A percentile compares a stretch with the other conserved stretches of the same genome.
Evolutionary conservation across 1,140 invertebrate species (phyloP).

Genomic region (Neoseiulus cucumeris): DNA sequence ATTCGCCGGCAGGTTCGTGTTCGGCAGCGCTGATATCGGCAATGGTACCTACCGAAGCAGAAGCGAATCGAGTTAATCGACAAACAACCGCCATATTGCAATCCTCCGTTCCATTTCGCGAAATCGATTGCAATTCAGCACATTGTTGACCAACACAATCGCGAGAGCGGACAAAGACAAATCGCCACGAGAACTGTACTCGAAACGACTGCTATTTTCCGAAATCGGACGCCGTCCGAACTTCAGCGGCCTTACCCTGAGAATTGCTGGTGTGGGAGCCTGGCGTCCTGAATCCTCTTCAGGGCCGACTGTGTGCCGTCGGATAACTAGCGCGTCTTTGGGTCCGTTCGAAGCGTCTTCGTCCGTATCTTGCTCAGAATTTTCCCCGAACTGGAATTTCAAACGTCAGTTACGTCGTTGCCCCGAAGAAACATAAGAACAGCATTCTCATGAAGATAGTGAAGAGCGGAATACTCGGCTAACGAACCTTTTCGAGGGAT

Average conservation of each 20-base stretch:
- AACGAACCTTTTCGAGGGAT: conserved; percentile 39
- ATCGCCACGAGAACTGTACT: neutral
- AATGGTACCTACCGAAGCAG: conserved; percentile 18
- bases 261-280: conserved; percentile 15
- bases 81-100: no score
- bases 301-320: conserved; percentile 77
- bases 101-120: no score
- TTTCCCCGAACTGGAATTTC: conserved; percentile 39
- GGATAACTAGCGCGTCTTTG: conserved; percentile 33
- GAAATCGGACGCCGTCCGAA: conserved; percentile 19
- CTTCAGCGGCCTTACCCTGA: conserved; percentile 22
- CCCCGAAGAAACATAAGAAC: no score
- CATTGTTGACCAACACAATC: no score
- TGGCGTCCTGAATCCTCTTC: conserved; percentile 56
- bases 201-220: conserved; percentile 21
- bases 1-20: conserved; percentile 47
- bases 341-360: conserved; percentile 24
- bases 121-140: no score
- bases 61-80: no score
- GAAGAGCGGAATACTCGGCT: no score
- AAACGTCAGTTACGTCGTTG: no score
- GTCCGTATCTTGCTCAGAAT: conserved; percentile 36
- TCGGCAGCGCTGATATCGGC: conserved; percentile 32
- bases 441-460: no score
- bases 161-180: no score